Conservation (phyloP, 2,797 vertebrate genomes). For the Alcedo quadribrachys region DNA sequence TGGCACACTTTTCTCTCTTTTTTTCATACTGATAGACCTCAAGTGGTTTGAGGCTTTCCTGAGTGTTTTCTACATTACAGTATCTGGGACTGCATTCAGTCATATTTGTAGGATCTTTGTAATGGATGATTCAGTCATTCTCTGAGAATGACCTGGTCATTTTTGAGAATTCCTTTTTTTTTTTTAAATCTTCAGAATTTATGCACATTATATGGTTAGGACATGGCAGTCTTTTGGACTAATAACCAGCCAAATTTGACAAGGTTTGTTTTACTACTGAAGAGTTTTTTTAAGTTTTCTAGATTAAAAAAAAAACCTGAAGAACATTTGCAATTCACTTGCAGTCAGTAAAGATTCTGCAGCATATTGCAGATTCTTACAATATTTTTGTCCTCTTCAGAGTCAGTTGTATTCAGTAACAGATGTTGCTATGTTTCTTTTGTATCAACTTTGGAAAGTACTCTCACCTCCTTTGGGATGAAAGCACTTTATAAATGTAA, state of each 20-base stretch:
- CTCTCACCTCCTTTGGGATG: background rate
- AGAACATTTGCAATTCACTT: background rate
- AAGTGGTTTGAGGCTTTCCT: background rate
- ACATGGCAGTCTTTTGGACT: background rate
- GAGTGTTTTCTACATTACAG: background rate
- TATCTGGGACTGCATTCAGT: background rate
- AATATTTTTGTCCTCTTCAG: background rate
- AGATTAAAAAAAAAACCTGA: background rate
- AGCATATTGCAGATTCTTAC: background rate
- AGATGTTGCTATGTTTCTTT: constrained; percentile 33
- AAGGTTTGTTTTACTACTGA: rapidly evolving
- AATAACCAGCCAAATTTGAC: background rate
- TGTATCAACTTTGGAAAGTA: constrained; percentile 9
- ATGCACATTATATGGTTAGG: background rate
- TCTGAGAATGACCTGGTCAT: background rate
- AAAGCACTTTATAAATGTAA: constrained; percentile 21
- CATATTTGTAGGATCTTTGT: background rate
- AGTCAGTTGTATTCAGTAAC: background rate
- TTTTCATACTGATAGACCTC: background rate
- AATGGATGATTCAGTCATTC: background rate
- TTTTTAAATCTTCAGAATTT: background rate
- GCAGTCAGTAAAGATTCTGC: background rate
- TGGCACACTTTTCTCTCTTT: no score
- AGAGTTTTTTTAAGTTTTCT: background rate
- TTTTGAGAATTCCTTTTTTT: background rate